Conservation (phyloP, 2,113 vertebrate genomes). For the Grantiella picta region DNA sequence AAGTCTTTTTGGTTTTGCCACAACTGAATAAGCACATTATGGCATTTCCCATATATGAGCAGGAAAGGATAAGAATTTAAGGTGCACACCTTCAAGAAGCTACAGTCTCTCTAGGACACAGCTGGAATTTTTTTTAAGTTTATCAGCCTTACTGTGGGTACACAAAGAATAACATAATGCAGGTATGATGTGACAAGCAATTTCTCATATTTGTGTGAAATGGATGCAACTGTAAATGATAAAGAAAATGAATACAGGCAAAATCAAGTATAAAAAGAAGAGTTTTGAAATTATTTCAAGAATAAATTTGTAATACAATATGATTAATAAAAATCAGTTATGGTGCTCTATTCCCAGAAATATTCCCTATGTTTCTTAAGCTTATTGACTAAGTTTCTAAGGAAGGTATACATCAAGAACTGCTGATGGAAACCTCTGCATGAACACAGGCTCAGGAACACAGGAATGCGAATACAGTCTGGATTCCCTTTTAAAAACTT, state of each 20-base stretch:
- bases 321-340: neutral
- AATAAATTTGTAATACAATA: neutral
- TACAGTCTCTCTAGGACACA: neutral
- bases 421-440: neutral
- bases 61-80: neutral
- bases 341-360: neutral
- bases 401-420: neutral
- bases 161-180: neutral
- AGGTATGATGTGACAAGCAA: neutral
- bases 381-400: neutral
- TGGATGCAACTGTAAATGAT: neutral
- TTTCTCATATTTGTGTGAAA: neutral
- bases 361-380: neutral
- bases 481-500: neutral
- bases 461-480: neutral
- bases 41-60: neutral
- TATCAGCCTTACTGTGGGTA: neutral
- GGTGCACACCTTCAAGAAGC: neutral
- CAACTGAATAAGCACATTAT: neutral
- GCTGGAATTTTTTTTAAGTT: neutral
- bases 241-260: neutral
- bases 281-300: neutral
- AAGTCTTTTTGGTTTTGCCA: neutral
- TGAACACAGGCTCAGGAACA: neutral
- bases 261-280: neutral